Base-by-base conservation (phyloP, 2,797 vertebrate genomes). In the Mallotus villosus region DNA sequence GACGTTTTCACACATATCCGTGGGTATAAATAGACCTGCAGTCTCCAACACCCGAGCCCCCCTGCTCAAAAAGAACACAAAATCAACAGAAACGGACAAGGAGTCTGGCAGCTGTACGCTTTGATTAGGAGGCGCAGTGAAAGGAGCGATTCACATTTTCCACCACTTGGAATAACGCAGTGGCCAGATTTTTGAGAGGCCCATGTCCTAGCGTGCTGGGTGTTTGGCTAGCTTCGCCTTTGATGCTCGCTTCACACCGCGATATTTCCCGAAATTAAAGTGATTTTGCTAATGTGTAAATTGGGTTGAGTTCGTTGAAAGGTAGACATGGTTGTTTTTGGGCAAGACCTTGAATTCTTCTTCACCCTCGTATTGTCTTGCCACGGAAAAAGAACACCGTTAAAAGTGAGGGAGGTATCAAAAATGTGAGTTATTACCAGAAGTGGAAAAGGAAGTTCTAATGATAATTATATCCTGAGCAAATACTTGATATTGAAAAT, bases 261-360 rank as follows among this genome's bases (percentile, higher is more conserved):
- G 16, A 69, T 58, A 73, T 82, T 86, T 72, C 62, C 77, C 72
- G 29, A 68, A 86, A 86, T 87, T 86, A 87, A 70, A 84, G 0
- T 77, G 72, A 87, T 86, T 79, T 79, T 81, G 78, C 71, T 84
- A 85, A 89, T 71, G 85, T 86, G 82, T 67, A 76, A 82, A 87
- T 74, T 85, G 86, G 79, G 61, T 62, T 0, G 76, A 63, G 51
- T 5, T 14, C 78, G 60, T 82, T 84, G 85, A 76, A 81, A 87
- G 71, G 72, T 74, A 79, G 64, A 67, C 46, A 0, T 34, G 86
- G 84, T 86, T 90, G 80, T 83, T 89, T 81, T 85, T 84, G 61
- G 71, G 67, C 66, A 67, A 67, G 68, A 74, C 78, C 74, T 78
- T 68, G 37, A 83, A 87, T 86, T 83, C 84, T 85, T 85, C 88